These are phyloP conservation scores for Camptogramma bilineatum DNA, from an alignment of 2,888 invertebrate genomes.

Conservation along the genomic window DNA sequence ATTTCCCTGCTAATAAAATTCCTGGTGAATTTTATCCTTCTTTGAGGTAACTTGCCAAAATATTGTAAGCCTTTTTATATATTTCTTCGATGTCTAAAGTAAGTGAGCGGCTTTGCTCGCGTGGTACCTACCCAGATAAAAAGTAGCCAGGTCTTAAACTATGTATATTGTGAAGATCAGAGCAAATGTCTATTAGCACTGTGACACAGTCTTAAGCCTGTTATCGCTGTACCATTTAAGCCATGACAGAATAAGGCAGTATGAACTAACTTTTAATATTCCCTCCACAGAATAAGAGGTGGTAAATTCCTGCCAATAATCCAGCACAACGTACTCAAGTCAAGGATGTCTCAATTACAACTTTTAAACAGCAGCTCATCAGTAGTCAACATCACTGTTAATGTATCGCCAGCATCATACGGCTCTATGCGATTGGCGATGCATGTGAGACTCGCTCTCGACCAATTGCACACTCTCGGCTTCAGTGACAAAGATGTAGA, in stretches of 20 bases:
- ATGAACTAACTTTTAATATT: background rate
- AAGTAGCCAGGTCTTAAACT: too few species aligned
- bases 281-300: slow-evolving; percentile 76
- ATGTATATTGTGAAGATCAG: too few species aligned
- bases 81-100: too few species aligned
- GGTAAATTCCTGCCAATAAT: slow-evolving; percentile 93
- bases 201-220: too few species aligned
- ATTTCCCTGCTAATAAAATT: slow-evolving; percentile 87
- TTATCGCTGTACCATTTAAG: too few species aligned
- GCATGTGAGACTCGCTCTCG: slow-evolving; percentile 91
- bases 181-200: too few species aligned
- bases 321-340: slow-evolving; percentile 93
- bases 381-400: slow-evolving; percentile 88
- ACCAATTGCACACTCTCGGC: slow-evolving; percentile 90
- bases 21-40: slow-evolving; percentile 88
- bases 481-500: slow-evolving; percentile 98
- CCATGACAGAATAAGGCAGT: too few species aligned
- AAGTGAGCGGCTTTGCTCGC: too few species aligned
- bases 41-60: slow-evolving; percentile 14
- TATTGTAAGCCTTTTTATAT: background rate
- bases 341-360: slow-evolving; percentile 90
- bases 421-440: slow-evolving; percentile 91
- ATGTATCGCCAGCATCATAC: slow-evolving; percentile 90
- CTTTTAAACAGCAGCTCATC: slow-evolving; percentile 86
- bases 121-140: too few species aligned